These are phyloP conservation scores for Proctacanthus coquilletti DNA, from an alignment of 1,140 invertebrate genomes.

Conservation along the genomic window DNA sequence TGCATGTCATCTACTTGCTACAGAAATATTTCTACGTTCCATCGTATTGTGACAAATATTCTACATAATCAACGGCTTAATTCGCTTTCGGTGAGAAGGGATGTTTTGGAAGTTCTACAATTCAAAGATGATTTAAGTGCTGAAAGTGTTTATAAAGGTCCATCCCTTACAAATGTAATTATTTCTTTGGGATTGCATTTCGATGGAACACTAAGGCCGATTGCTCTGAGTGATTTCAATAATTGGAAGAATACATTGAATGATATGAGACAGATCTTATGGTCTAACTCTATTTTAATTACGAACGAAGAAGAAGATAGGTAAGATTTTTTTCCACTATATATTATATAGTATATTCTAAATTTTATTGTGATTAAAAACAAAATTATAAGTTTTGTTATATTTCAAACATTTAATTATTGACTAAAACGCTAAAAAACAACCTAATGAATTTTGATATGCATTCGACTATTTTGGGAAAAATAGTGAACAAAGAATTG, in stretches of 20 bases:
- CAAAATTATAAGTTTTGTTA: background rate
- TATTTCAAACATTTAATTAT: background rate
- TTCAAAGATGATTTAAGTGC: background rate
- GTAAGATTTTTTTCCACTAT: background rate
- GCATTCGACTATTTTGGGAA: slow-evolving; percentile 10
- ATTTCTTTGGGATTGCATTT: slow-evolving; percentile 11
- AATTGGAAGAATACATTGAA: slow-evolving; percentile 15
- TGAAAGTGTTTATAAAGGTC: slow-evolving; percentile 18
- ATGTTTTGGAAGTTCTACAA: too few species aligned
- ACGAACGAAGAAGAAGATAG: background rate
- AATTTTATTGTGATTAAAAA: background rate
- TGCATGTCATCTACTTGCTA: slow-evolving; percentile 11
- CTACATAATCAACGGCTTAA: slow-evolving; percentile 14
- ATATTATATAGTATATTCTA: background rate
- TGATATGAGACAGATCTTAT: slow-evolving; percentile 16
- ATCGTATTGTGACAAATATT: slow-evolving; percentile 10
- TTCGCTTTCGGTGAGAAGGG: slow-evolving; percentile 14
- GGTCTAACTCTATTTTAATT: slow-evolving; percentile 16
- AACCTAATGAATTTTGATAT: too few species aligned
- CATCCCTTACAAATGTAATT: slow-evolving; percentile 12
- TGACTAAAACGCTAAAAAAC: too few species aligned
- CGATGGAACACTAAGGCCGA: slow-evolving; percentile 6
- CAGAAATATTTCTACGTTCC: slow-evolving; percentile 16
- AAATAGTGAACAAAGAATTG: too few species aligned
- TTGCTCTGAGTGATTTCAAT: slow-evolving; percentile 17